Base-by-base conservation (phyloP, 2,797 vertebrate species). In the Pempheris klunzingeri region DNA sequence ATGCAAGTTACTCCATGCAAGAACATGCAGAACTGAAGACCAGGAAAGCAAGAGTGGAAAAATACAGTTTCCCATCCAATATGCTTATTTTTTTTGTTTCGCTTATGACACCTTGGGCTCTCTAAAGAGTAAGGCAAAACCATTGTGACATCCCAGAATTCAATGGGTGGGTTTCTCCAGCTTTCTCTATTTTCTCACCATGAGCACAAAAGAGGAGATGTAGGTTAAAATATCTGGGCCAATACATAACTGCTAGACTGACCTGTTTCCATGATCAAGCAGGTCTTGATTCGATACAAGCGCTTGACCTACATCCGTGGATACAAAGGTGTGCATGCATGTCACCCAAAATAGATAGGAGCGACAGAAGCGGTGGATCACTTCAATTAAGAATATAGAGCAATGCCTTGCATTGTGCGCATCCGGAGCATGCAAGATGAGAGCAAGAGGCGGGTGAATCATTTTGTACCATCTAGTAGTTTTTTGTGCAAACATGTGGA, bases 221-320 rank as follows among this genome's bases (percentile, higher is more conserved):
- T 88, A 77, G 85, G 90, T 80, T 86, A 90, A 54, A 39, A 83
- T 83, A 91, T 86, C 66, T 85, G 81, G 89, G 80, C 72, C 88
- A 87, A 50, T 30, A 63, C 80, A 71, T 87, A 91, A 91, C 81
- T 74, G 85, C 60, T 84, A 49, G 54, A 78, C 83, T 91, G 81
- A 91, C 90, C 91, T 90, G 64, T 38, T 90, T 86, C 80, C 28
- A 61, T 15, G 15, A 57, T 78, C 22, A 41, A 49, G 32, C 17
- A 12, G 60, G 43, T 70, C 79, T 81, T 24, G 13, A 81, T 84
- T 87, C 43, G 28, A 86, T 70, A 70, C 41, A 61, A 67, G 55
- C 18, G 0, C 52, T 74, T 92, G 93, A 88, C 92, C 90, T 81
- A 89, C 70, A 93, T 90, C 52, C 5, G 3, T 12, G 3, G 32